phyloP scores from a whole-genome alignment of 2,797 vertebrate genomes.

The Sebastes paucispinis region DNA sequence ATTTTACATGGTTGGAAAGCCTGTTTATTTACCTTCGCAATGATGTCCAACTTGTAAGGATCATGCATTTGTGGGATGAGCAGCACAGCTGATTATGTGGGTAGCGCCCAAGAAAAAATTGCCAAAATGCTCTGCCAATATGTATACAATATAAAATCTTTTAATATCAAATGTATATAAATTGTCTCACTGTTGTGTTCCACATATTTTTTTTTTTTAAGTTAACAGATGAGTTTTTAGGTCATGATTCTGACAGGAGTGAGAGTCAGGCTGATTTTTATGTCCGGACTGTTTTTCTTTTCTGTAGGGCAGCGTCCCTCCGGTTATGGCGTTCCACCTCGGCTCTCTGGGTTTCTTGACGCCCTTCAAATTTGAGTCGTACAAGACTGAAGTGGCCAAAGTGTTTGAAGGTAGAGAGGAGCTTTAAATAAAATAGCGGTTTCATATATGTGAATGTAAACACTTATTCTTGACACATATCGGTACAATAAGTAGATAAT shows the following conservation, averaged over 20 bases:
- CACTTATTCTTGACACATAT: not conserved
- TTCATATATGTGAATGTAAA: not conserved
- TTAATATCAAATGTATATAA: not conserved
- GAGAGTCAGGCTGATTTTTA: not conserved
- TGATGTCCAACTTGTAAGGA: too few species aligned
- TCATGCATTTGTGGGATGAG: too few species aligned
- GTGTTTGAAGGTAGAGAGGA: conserved; percentile 82
- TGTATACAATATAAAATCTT: not conserved
- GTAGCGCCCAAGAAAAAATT: too few species aligned
- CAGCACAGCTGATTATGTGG: too few species aligned
- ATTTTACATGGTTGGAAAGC: too few species aligned
- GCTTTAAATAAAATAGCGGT: not conserved
- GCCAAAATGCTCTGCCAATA: too few species aligned
- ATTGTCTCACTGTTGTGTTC: not conserved
- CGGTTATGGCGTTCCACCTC: conserved; percentile 86
- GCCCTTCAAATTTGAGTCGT: conserved; percentile 86
- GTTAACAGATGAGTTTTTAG: not conserved
- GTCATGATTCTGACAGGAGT: not conserved
- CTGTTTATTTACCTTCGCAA: too few species aligned
- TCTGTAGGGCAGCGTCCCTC: conserved; percentile 82
- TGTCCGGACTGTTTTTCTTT: not conserved
- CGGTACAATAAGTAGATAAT: not conserved
- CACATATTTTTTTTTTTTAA: not conserved
- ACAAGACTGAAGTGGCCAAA: conserved; percentile 85
- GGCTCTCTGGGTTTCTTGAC: conserved; percentile 86